These are phyloP conservation scores for Pollachius pollachius DNA, from an alignment of 2,113 vertebrate species.

Conservation along the genomic window DNA sequence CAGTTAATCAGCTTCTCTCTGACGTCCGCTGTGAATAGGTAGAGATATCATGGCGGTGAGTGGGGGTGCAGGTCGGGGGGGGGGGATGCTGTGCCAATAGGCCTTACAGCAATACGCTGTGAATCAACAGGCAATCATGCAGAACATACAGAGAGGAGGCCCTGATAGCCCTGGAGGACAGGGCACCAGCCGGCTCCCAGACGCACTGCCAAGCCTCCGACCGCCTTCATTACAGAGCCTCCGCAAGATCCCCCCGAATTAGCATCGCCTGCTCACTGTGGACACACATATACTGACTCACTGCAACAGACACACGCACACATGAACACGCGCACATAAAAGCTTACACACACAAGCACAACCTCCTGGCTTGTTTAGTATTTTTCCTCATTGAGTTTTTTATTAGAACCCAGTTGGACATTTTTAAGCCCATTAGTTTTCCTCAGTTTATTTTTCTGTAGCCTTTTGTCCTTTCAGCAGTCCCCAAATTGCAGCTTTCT, in stretches of 20 bases:
- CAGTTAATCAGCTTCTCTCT: slow-evolving; percentile 63
- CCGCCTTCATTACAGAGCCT: slow-evolving; percentile 57
- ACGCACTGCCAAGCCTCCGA: slow-evolving; percentile 29
- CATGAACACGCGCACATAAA: too few relatives aligned
- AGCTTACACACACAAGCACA: too few relatives aligned
- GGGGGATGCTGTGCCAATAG: slow-evolving; percentile 11
- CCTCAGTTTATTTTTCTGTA: too few relatives aligned
- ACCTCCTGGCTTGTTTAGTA: too few relatives aligned
- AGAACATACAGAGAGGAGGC: slow-evolving; percentile 52
- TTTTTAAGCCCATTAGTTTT: too few relatives aligned
- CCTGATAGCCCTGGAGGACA: slow-evolving; percentile 44
- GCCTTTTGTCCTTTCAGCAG: too few relatives aligned
- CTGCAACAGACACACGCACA: too few relatives aligned
- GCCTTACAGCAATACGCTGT: slow-evolving; percentile 47
- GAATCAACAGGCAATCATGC: slow-evolving; percentile 66
- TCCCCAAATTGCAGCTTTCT: too few relatives aligned
- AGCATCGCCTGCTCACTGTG: slow-evolving; percentile 30
- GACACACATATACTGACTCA: not conserved
- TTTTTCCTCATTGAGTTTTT: too few relatives aligned
- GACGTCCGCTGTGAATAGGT: slow-evolving; percentile 49
- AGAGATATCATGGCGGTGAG: slow-evolving; percentile 55
- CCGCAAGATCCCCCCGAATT: slow-evolving; percentile 42
- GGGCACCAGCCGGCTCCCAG: slow-evolving; percentile 22
- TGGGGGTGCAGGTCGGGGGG: too few relatives aligned
- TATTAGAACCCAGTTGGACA: too few relatives aligned